Evolutionary conservation across 1,140 invertebrate genomes (phyloP).

Genomic region (Drosophila cardini): DNA sequence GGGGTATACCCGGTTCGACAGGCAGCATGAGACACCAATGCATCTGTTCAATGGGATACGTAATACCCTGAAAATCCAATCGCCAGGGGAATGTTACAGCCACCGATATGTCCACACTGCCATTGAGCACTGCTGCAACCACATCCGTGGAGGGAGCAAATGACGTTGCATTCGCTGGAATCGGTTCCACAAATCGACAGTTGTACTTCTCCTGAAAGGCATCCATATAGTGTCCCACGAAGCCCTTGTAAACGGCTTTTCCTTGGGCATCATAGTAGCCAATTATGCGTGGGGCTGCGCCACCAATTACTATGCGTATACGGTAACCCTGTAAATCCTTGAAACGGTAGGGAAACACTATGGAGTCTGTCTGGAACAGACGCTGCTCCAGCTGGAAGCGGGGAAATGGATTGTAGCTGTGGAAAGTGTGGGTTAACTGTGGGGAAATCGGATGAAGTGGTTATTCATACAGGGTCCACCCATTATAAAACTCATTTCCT

Average conservation of each 20-base stretch:
- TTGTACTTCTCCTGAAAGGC: slow-evolving; percentile 67
- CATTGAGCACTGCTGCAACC: slow-evolving; percentile 59
- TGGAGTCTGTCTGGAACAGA: not conserved
- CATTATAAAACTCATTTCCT: not conserved
- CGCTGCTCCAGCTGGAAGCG: slow-evolving; percentile 53
- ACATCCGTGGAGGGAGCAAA: slow-evolving; percentile 55
- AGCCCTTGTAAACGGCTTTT: slow-evolving; percentile 52
- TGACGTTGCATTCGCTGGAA: slow-evolving; percentile 18
- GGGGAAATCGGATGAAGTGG: too few relatives aligned
- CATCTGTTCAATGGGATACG: slow-evolving; percentile 69
- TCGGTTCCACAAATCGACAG: slow-evolving; percentile 47
- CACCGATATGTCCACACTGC: slow-evolving; percentile 67
- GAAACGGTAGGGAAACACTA: slow-evolving; percentile 62
- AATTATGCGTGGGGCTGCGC: slow-evolving; percentile 62
- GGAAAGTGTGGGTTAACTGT: slow-evolving; percentile 50
- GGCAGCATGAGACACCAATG: slow-evolving; percentile 75
- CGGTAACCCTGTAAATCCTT: slow-evolving; percentile 52
- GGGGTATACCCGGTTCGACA: slow-evolving; percentile 67
- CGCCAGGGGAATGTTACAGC: slow-evolving; percentile 58
- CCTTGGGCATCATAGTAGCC: slow-evolving; percentile 53
- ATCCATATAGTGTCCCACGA: slow-evolving; percentile 67
- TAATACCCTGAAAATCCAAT: slow-evolving; percentile 34
- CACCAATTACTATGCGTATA: slow-evolving; percentile 60
- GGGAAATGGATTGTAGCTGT: slow-evolving; percentile 68
- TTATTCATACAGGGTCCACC: too few relatives aligned